A percentile compares a stretch with the other conserved stretches of the same genome.
These are phyloP conservation scores for Spatulosminthurus flaviceps DNA, from an alignment of 2,888 invertebrate genomes.

Conservation along the genomic window DNA sequence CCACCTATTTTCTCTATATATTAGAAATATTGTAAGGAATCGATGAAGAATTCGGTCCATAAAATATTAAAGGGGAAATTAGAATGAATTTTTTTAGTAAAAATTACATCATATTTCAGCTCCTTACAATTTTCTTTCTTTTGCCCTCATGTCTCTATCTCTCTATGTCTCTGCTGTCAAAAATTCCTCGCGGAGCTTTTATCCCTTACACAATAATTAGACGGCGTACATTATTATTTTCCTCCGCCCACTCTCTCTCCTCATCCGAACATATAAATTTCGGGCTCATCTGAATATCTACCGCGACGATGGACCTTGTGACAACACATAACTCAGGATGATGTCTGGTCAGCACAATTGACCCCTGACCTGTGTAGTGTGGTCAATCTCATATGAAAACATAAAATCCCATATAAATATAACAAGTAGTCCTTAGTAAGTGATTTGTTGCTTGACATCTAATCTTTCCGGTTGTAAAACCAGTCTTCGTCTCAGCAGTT, in stretches of 20 bases:
- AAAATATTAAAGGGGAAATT: conserved; percentile 6
- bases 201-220: neutral
- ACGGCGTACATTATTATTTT: neutral
- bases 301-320: conserved; percentile 43
- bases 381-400: conserved; percentile 56
- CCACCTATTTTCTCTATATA: no score
- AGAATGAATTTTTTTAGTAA: neutral
- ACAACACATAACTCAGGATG: conserved; percentile 52
- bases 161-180: neutral
- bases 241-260: neutral
- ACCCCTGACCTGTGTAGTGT: conserved; percentile 55
- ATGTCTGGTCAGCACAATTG: conserved; percentile 51
- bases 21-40: conserved; percentile 5
- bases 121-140: neutral
- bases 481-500: conserved; percentile 61
- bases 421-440: conserved; percentile 44
- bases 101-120: neutral
- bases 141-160: neutral
- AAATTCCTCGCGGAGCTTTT: neutral
- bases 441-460: conserved; percentile 62
- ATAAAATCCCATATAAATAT: conserved; percentile 40
- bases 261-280: neutral
- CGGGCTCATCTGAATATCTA: conserved; percentile 39
- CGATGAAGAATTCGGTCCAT: conserved; percentile 21
- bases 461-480: conserved; percentile 60